Evolutionary conservation across 2,113 vertebrate genomes (phyloP).

Genomic region (Eublepharis macularius): DNA sequence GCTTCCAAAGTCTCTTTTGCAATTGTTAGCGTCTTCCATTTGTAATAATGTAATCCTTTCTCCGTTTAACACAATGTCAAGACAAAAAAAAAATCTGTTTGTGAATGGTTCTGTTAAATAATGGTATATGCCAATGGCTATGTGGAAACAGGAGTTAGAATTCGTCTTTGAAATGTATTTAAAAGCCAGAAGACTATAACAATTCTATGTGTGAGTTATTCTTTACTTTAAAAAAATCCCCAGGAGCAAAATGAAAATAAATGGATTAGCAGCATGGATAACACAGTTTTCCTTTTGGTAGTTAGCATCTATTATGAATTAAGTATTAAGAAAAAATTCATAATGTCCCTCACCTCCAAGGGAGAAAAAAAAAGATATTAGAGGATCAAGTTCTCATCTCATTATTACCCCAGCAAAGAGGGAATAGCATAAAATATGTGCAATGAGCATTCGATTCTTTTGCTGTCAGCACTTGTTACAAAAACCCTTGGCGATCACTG

Average conservation of each 20-base stretch:
- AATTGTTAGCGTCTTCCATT: neutral
- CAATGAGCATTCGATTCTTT: neutral
- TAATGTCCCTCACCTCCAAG: conserved; percentile 4
- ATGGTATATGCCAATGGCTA: neutral
- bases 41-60: neutral
- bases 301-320: neutral
- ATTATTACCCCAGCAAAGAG: conserved; percentile 30
- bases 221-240: neutral
- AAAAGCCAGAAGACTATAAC: neutral
- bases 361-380: neutral
- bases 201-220: neutral
- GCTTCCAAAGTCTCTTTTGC: neutral
- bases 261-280: neutral
- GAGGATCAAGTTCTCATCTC: neutral
- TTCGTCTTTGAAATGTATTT: neutral
- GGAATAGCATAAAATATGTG: neutral
- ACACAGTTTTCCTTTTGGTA: neutral
- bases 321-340: accelerated
- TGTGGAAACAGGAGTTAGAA: neutral
- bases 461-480: neutral
- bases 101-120: neutral
- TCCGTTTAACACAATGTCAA: neutral
- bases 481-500: neutral
- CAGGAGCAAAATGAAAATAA: conserved; percentile 7
- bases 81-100: neutral